Base-by-base conservation (phyloP, 2,113 vertebrate genomes). In the Oxyura jamaicensis region DNA sequence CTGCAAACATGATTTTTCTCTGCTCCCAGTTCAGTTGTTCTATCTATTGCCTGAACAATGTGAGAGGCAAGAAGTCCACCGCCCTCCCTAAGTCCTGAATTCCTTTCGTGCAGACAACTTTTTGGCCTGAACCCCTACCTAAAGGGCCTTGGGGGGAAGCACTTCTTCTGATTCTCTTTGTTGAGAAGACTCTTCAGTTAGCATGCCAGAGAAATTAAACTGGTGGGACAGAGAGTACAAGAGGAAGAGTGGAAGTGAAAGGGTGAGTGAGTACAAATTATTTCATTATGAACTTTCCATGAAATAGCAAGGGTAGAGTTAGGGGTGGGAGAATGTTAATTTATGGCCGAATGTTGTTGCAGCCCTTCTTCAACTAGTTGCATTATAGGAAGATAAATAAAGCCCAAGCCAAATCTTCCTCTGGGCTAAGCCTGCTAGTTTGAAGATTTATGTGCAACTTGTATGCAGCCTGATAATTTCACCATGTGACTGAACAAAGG, bases 361-460 rank as follows among this genome's bases (percentile, higher is more conserved):
- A 93, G 74, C 78, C 83, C 56, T 94, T 89, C 89, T 96, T 87
- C 74, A 71, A 85, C 74, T 59, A 93, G 80, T 84, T 88, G 62
- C 66, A 71, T 94, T 96, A 87, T 86, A 87, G 93, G 86, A 96
- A 91, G 93, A 79, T 83, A 96, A 96, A 96, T 79, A 96, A 84
- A 87, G 39, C 50, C 28, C 59, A 84, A 85, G 91, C 95, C 93
- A 96, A 84, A 83, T 89, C 86, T 88, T 71, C 23, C 56, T 35
- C 76, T 68, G 39, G 16, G 56, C 66, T 91, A 76, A 94, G 19
- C 83, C 48, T 65, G 46, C 50, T 69, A 73, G 74, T 83, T 89
- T 42, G 59, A 56, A 92, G 71, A 96, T 95, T 93, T 93, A 95
- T 91, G 53, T 79, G 77, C 71, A 92, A 63, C 20, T 92, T 95